Percentiles rank a stretch among this genome's conserved stretches.
phyloP scores from a whole-genome alignment of 2,888 invertebrate genomes.

The Tenodera sinensis region DNA sequence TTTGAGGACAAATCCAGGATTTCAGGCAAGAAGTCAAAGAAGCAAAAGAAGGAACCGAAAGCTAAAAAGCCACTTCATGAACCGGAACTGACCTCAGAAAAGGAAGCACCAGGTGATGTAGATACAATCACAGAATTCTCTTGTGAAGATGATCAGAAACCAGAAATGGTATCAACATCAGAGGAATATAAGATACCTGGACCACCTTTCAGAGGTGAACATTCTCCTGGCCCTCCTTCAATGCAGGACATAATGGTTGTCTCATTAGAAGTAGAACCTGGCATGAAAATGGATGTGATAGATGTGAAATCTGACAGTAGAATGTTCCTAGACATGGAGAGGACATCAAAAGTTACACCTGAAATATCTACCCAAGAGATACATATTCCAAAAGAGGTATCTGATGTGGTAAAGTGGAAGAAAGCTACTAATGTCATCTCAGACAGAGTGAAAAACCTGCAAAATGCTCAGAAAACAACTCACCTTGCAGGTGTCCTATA shows the following conservation, averaged over 20 bases:
- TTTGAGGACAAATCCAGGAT: background rate
- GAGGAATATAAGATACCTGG: background rate
- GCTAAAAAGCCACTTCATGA: background rate
- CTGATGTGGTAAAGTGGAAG: conserved; percentile 44
- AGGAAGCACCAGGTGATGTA: background rate
- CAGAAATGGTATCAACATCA: background rate
- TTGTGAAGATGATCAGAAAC: background rate
- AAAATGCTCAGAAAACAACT: conserved; percentile 52
- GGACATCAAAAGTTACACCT: conserved; percentile 21
- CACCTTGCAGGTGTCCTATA: conserved; percentile 60
- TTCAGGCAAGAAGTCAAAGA: background rate
- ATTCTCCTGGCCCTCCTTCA: conserved; percentile 35
- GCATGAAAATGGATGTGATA: background rate
- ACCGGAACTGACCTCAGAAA: background rate
- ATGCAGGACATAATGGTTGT: background rate
- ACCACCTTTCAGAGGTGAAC: conserved; percentile 28
- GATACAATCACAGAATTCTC: background rate
- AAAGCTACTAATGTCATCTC: conserved; percentile 52
- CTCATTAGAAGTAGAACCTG: background rate
- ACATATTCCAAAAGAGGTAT: background rate
- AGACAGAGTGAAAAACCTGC: conserved; percentile 54
- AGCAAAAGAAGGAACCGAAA: background rate
- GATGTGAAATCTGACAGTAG: background rate
- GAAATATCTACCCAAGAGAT: conserved; percentile 41
- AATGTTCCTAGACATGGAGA: background rate